Evolutionary conservation across 2,113 vertebrate genomes (phyloP).

Genomic region (Rhinopithecus roxellana): DNA sequence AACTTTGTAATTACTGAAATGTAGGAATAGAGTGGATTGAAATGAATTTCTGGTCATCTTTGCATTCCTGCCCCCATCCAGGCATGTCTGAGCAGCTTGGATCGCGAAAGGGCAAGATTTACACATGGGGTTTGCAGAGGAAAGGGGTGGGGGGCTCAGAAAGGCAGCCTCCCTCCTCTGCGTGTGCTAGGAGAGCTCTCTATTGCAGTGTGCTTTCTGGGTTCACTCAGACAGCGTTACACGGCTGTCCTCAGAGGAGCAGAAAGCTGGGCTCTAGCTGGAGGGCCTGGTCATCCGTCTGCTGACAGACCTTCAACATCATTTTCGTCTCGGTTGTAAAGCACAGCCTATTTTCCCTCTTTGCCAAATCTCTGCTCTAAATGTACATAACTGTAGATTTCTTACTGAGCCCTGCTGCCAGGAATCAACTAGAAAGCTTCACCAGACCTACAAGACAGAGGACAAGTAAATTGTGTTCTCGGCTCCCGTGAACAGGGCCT

Average conservation of each 20-base stretch:
- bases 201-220: rapidly evolving
- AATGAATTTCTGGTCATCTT: slow-evolving; percentile 75
- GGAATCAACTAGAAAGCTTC: slow-evolving; percentile 24
- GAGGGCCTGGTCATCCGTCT: neutral
- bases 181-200: neutral
- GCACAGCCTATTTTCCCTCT: neutral
- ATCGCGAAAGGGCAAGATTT: neutral
- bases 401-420: slow-evolving; percentile 44
- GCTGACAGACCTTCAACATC: neutral
- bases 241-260: neutral
- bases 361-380: slow-evolving; percentile 62
- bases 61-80: slow-evolving; percentile 50
- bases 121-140: neutral
- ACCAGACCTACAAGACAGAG: neutral
- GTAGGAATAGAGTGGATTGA: slow-evolving; percentile 79
- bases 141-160: neutral
- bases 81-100: slow-evolving; percentile 58
- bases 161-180: neutral
- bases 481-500: neutral
- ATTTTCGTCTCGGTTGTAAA: slow-evolving; percentile 10
- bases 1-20: slow-evolving; percentile 86
- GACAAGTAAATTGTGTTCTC: neutral
- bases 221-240: neutral
- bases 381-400: slow-evolving; percentile 62
- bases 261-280: neutral